Conservation (phyloP, 2,797 vertebrate genomes). For the Meda fulgida region DNA sequence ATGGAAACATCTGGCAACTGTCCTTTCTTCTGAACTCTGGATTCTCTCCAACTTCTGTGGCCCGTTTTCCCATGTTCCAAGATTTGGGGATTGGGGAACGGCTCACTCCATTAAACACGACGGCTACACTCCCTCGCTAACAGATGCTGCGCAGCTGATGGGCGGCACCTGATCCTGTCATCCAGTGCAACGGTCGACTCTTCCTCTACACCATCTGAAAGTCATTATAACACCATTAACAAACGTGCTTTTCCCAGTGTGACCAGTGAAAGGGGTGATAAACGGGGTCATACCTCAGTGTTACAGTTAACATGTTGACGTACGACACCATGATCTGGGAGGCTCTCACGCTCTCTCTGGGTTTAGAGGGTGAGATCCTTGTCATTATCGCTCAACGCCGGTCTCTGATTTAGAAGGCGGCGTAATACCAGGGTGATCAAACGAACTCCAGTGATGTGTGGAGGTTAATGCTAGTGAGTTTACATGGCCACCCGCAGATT, state of each 20-base stretch:
- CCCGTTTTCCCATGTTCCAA: slow-evolving; percentile 7
- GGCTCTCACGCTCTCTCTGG: slow-evolving; percentile 7
- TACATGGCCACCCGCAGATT: background rate
- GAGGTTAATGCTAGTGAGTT: slow-evolving; percentile 13
- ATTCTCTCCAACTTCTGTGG: slow-evolving; percentile 13
- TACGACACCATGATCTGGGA: slow-evolving; percentile 32
- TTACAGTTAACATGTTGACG: slow-evolving; percentile 7
- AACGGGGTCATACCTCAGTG: slow-evolving; percentile 10
- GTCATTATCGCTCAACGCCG: slow-evolving; percentile 45
- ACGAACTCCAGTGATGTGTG: slow-evolving; percentile 16
- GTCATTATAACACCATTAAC: slow-evolving; percentile 26
- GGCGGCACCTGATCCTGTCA: slow-evolving; percentile 23
- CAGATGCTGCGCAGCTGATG: slow-evolving; percentile 50
- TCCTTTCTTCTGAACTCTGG: slow-evolving; percentile 20
- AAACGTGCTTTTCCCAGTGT: background rate
- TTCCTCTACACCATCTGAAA: slow-evolving; percentile 30
- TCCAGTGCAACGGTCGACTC: background rate
- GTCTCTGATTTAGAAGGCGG: slow-evolving; percentile 38
- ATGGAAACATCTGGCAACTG: slow-evolving; percentile 40
- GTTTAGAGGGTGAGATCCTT: slow-evolving; percentile 34
- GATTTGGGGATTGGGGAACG: slow-evolving; percentile 18
- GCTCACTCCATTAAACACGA: slow-evolving; percentile 19
- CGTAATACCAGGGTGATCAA: slow-evolving; percentile 39
- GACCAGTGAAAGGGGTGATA: background rate
- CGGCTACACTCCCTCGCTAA: slow-evolving; percentile 15